Evolutionary conservation across 92 coral and sea anemone species (phyloP), one percentile per base, ranked within the genome.

Genomic region (Epizoanthus ramosus): DNA sequence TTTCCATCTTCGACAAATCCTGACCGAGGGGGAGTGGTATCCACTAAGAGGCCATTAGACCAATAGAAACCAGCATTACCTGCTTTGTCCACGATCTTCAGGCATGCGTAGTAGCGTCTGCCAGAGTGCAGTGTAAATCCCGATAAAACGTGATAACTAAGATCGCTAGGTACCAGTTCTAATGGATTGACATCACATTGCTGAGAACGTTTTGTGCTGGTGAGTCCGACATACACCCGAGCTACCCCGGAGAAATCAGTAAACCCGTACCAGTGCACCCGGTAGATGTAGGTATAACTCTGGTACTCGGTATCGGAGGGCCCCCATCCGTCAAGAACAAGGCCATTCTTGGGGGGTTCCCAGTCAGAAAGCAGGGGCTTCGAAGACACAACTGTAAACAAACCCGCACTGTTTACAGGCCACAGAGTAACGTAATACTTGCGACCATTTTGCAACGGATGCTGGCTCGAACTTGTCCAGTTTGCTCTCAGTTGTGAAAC

Each of bases 321-420:
- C 47, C 96, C 98, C 99, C 99, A 96, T 15, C 99, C 99, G 80
- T 96, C 99, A 19, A 90, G 85, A 19, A 96, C 93, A 43, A 92
- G 64, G 22, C 89, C 93, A 63, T 86, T 87, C 57, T 68, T 83
- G 28, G 99, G 99, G 28, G 97, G 85, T 53, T 96, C 98, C 22
- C 75, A 79, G 79, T 96, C 99, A 13, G 95, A 86, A 17, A 93
- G 68, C 61, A 95, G 80, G 8, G 98, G 90, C 24, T 87, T 86
- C 59, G 98, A 95, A 4, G 94, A 83, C 19, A 81, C 83, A 59
- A 95, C 88, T 19, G 86, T 77, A 41, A 94, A 87, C 54, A 96
- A 86, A 0, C 93, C 94, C 47, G 99, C 99, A 15, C 83, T 85
- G 86, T 96, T 96, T 19, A 63, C 54, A 39, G 89, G 97, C 85